Evolutionary conservation across 1,140 invertebrate genomes (phyloP).

Genomic region (Orchestia grillus): DNA sequence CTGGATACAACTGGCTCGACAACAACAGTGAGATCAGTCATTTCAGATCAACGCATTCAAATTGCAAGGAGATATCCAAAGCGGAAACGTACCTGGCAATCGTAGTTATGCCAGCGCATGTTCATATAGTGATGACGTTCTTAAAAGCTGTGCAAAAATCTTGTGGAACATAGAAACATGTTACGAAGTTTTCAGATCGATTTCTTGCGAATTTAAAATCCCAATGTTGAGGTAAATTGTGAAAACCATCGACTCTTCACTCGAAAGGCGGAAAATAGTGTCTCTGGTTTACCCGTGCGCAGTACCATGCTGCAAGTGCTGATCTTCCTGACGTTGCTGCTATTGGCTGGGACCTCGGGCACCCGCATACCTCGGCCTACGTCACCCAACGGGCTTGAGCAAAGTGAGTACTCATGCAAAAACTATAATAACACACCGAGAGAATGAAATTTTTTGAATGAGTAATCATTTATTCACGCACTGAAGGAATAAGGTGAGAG

Average conservation of each 20-base stretch:
- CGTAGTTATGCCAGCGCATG: too few relatives aligned
- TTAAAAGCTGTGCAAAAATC: too few relatives aligned
- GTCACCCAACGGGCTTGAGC: neutral
- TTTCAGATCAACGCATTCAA: too few relatives aligned
- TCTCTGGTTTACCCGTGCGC: neutral
- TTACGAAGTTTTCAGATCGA: neutral
- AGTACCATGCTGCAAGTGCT: neutral
- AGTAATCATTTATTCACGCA: too few relatives aligned
- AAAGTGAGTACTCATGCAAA: neutral
- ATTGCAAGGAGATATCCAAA: too few relatives aligned
- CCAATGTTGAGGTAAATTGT: neutral
- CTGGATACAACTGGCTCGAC: too few relatives aligned
- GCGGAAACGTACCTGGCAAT: too few relatives aligned
- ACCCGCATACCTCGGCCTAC: conserved; percentile 5
- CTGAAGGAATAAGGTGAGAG: too few relatives aligned
- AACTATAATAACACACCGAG: neutral
- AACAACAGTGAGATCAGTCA: too few relatives aligned
- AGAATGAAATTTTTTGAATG: too few relatives aligned
- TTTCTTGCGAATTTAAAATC: neutral
- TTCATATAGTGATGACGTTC: too few relatives aligned
- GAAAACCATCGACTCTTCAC: neutral
- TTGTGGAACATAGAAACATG: neutral
- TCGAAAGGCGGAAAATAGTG: neutral
- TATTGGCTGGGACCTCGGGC: neutral
- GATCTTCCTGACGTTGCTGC: neutral